Base-by-base conservation (phyloP, 1,140 invertebrate species). In the Pollicipes pollicipes region DNA sequence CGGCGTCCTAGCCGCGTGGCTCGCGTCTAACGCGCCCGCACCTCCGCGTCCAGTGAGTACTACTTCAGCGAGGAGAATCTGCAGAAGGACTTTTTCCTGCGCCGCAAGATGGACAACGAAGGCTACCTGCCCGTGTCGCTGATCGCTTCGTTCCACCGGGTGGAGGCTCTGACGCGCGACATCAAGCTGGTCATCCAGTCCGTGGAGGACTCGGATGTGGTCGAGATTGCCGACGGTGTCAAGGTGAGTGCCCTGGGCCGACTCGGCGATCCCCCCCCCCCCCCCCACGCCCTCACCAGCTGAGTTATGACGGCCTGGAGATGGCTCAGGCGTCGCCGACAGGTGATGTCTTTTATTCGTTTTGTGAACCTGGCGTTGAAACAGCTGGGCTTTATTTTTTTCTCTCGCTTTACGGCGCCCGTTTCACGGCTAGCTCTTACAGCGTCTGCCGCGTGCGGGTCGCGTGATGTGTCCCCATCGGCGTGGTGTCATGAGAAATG, bases 21-120 rank as follows among this genome's bases (percentile, higher is more conserved):
- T n/a, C n/a, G n/a, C n/a, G n/a, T n/a, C n/a, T n/a, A n/a, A n/a
- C n/a, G n/a, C n/a, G n/a, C n/a, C n/a, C n/a, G n/a, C n/a, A n/a
- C n/a, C 75, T 73, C 73, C 70, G 75, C 75, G 84, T 86, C 37
- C 81, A 97, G 95, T 79, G 96, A 99, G 83, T 99, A 99, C 82
- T 99, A 99, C 85, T 98, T 99, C 82, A 97, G 93, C 78, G 88
- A 90, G 76, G 95, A 98, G 76, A 99, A 99, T 83, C 83, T 99
- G 69, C 86, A 90, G 75, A 88, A 91, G 76, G 97, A 99, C 79
- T 94, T 97, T 81, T 99, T 96, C 82, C 83, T 99, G 74, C 85
- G 97, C 70, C 86, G 93, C 72, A 96, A 96, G 85, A 99, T 99
- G 97, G 90, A 95, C 77, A 77, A 85, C 26, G 87, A 97, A 76